Evolutionary conservation across 1,140 invertebrate species (phyloP).

Genomic region (Lordiphosa collinella): DNA sequence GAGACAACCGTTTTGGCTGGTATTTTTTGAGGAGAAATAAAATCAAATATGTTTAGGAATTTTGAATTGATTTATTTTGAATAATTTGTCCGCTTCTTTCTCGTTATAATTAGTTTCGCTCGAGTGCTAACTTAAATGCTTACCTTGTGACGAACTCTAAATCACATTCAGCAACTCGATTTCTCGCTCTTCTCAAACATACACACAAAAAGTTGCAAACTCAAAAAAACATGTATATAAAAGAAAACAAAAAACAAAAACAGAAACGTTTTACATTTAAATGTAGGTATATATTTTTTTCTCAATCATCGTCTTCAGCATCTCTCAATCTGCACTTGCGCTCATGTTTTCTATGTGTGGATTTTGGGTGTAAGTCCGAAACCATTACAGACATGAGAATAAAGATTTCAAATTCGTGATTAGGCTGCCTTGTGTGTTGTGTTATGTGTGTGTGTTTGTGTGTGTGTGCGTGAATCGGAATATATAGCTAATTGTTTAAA

Average conservation of each 20-base stretch:
- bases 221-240: slow-evolving; percentile 4
- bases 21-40: not conserved
- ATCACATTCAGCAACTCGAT: slow-evolving; percentile 13
- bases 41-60: slow-evolving; percentile 6
- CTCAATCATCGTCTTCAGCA: slow-evolving; percentile 13
- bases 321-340: slow-evolving; percentile 18
- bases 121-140: slow-evolving; percentile 13
- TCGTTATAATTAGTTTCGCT: slow-evolving; percentile 6
- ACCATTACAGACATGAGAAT: slow-evolving; percentile 68
- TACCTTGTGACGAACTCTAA: slow-evolving; percentile 11
- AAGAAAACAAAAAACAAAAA: slow-evolving; percentile 41
- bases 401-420: slow-evolving; percentile 64
- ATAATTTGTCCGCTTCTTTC: slow-evolving; percentile 6
- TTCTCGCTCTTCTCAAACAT: slow-evolving; percentile 7
- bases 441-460: slow-evolving; percentile 21
- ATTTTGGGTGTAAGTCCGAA: slow-evolving; percentile 20
- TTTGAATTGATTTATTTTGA: slow-evolving; percentile 10
- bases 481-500: slow-evolving; percentile 70
- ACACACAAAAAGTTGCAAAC: slow-evolving; percentile 3
- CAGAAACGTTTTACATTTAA: slow-evolving; percentile 69
- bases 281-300: slow-evolving; percentile 64
- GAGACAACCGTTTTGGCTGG: too few relatives aligned
- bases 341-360: slow-evolving; percentile 14
- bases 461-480: slow-evolving; percentile 60
- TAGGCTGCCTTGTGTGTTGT: slow-evolving; percentile 5